Evolutionary conservation across 2,888 invertebrate genomes (phyloP), one percentile per base, ranked within the genome.

Genomic region (Meliscaeva auricollis): DNA sequence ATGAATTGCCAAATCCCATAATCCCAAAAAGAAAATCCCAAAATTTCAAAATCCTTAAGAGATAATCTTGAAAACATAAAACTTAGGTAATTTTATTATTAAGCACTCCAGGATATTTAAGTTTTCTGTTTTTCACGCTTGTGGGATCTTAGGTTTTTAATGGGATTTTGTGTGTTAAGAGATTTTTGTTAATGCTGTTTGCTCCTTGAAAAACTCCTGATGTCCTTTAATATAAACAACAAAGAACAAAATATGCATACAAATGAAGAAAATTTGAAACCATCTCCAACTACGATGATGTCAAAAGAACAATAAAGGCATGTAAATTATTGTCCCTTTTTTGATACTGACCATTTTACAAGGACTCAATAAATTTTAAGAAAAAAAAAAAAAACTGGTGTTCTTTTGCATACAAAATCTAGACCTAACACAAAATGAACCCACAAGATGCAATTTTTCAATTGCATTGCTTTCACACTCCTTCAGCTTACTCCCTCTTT

Each of bases 371-470:
- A 70, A 78, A 78, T 78, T 70, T 41, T 22, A 41, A 26, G 44
- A 58, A 26, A 62, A 62, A 44, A 62, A 62, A 44, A 26, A 62
- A 62, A 44, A 62, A 62, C 26, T 44, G 15, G 9, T 22, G 54
- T 62, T 35, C 60, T 52, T 74, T 66, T 73, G 64, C 66, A 68
- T 73, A 48, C 38, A 50, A 41, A 68, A 68, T 70, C 62, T 15
- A 48, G 48, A 38, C 13, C 26, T 52, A 52, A n/a, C 7, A 35
- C 9, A 32, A 0, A 62, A 6, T 17, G 26, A 35, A 32, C 62
- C 68, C 74, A 68, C 75, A 75, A 75, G 69, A 80, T 69, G 69
- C 54, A 64, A 75, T 80, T 75, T 69, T 68, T 80, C 79, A 80
- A 80, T 50, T 60, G 66, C 73, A 73, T 41, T 68, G 66, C 35